Evolutionary conservation across 2,797 vertebrate genomes (phyloP).

Genomic region (Siniperca obscura): DNA sequence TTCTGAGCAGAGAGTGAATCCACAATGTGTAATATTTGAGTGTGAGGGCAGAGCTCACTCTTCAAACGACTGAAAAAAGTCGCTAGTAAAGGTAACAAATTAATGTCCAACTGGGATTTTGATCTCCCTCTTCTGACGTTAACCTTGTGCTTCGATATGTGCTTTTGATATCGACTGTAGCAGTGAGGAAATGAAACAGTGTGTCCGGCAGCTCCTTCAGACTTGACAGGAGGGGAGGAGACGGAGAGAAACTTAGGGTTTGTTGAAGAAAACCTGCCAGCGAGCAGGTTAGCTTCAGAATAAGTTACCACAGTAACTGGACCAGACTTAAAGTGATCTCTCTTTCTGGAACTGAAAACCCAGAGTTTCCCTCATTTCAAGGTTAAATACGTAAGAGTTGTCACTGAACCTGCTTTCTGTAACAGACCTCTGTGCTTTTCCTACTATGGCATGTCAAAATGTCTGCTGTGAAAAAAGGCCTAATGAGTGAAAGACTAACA

Average conservation of each 20-base stretch:
- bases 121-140: not conserved
- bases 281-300: too few species aligned
- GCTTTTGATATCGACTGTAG: not conserved
- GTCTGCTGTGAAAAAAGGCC: too few species aligned
- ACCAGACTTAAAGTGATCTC: not conserved
- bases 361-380: not conserved
- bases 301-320: not conserved
- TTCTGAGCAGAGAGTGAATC: not conserved
- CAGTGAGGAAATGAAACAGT: not conserved
- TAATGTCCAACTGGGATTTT: not conserved
- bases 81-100: not conserved
- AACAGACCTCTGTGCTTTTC: not conserved
- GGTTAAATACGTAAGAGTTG: not conserved
- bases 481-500: too few species aligned
- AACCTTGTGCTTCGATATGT: not conserved
- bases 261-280: too few species aligned
- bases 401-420: not conserved
- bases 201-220: not conserved
- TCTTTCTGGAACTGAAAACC: not conserved
- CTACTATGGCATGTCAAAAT: not conserved
- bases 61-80: not conserved
- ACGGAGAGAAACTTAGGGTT: not conserved
- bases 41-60: not conserved
- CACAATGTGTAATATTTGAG: not conserved
- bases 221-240: not conserved